phyloP scores from a whole-genome alignment of 2,797 vertebrate genomes.

The Acridotheres tristis region DNA sequence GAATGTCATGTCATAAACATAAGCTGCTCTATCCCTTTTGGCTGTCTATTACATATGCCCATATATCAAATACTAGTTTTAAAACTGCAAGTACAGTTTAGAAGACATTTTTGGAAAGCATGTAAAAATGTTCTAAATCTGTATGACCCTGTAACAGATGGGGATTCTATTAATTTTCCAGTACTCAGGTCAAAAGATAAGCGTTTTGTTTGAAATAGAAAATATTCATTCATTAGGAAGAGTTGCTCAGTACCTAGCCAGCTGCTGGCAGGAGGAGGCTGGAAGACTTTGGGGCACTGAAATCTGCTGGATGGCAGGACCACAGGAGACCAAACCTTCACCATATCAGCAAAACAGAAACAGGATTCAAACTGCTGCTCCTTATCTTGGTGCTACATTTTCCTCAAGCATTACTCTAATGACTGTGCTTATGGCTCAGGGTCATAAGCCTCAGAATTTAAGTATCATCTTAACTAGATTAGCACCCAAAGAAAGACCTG shows the following conservation, averaged over 20 bases:
- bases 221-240: background rate
- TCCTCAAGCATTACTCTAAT: background rate
- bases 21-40: background rate
- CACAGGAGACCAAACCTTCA: background rate
- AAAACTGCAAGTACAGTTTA: background rate
- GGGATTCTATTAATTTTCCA: background rate
- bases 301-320: background rate
- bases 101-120: background rate
- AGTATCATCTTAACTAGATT: background rate
- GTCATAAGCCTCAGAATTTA: background rate
- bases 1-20: background rate
- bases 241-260: background rate
- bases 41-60: background rate
- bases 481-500: background rate
- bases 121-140: background rate
- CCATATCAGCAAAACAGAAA: background rate
- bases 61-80: background rate
- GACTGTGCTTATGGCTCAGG: fast-evolving
- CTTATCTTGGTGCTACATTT: background rate
- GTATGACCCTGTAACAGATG: background rate
- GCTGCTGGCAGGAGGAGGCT: background rate
- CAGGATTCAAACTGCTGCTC: background rate
- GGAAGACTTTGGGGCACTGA: background rate
- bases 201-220: background rate
- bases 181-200: background rate